Base-by-base conservation (phyloP, 1,140 invertebrate genomes). In the Zaprionus nigranus region DNA sequence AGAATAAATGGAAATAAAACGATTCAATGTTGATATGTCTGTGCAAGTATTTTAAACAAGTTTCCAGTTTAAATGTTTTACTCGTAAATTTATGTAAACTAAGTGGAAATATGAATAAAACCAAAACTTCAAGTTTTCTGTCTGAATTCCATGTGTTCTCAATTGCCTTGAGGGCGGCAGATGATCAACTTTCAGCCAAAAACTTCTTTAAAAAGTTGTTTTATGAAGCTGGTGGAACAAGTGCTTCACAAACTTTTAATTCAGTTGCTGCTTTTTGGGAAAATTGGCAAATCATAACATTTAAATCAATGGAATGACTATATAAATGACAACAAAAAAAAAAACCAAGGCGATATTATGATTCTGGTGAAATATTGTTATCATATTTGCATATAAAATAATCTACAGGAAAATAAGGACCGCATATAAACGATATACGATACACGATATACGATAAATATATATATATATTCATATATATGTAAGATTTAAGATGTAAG, bases 31-130 rank as follows among this genome's bases (percentile, higher is more conserved):
- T 81, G 67, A 80, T 81, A 68, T 79, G 78, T 75, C 58, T 69
- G 72, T 82, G 75, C 80, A 75, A 72, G 57, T 67, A 54, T 62
- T 67, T 61, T 65, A 74, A 62, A 84, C 57, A 64, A 65, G 75
- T 83, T 77, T 64, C 64, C 61, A 49, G 69, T 81, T 84, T 70
- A 28, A 84, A 71, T 78, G 82, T 84, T 81, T 67, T 66, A 66
- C 64, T 66, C 54, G 64, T 66, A 43, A 66, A 63, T 77, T 59
- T 77, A 69, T 58, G 68, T 43, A 51, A 53, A 46, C 51, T 75
- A 70, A 81, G 57, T 43, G 43, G 49, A 63, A 64, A 61, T 74
- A 59, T 26, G 36, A 78, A 56, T 76, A 40, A 40, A 70, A 78
- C 40, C 51, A 73, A 63, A 74, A 40, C 68, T 81, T 69, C 75